Conservation (phyloP, 2,113 vertebrate genomes). For the Cyanoderma ruficeps region DNA sequence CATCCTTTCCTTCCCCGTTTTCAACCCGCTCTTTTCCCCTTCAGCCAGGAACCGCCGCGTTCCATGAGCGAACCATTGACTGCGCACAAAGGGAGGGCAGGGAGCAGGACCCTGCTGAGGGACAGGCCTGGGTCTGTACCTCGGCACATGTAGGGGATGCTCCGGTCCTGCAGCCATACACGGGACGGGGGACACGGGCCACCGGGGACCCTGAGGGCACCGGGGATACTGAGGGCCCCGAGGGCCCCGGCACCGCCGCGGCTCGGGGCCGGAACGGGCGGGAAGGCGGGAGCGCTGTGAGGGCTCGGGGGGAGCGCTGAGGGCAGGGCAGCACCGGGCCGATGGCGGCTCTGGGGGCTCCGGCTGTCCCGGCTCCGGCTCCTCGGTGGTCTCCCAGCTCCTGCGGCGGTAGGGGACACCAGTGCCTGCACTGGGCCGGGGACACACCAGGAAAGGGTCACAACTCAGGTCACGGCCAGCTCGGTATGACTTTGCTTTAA, state of each 20-base stretch:
- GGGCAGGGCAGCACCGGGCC: neutral
- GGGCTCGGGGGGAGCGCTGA: neutral
- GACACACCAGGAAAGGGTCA: neutral
- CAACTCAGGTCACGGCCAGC: neutral
- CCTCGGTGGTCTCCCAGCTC: neutral
- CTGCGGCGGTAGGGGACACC: neutral
- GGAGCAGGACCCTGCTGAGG: neutral
- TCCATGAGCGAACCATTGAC: neutral
- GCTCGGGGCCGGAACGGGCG: neutral
- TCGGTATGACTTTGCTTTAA: neutral
- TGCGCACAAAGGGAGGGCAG: accelerated
- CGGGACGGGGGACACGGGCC: accelerated
- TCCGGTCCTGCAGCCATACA: accelerated
- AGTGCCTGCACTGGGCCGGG: neutral
- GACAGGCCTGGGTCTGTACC: neutral
- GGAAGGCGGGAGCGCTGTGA: neutral
- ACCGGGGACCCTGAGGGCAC: too few relatives aligned
- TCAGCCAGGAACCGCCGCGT: neutral
- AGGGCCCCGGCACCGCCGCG: too few relatives aligned
- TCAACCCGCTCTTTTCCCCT: neutral
- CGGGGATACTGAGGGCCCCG: too few relatives aligned
- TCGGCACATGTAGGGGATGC: neutral
- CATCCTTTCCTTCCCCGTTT: too few relatives aligned
- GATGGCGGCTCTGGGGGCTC: neutral
- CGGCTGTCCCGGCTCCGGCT: too few relatives aligned